Evolutionary conservation across 2,113 vertebrate species (phyloP).

Genomic region (Gallinago media): DNA sequence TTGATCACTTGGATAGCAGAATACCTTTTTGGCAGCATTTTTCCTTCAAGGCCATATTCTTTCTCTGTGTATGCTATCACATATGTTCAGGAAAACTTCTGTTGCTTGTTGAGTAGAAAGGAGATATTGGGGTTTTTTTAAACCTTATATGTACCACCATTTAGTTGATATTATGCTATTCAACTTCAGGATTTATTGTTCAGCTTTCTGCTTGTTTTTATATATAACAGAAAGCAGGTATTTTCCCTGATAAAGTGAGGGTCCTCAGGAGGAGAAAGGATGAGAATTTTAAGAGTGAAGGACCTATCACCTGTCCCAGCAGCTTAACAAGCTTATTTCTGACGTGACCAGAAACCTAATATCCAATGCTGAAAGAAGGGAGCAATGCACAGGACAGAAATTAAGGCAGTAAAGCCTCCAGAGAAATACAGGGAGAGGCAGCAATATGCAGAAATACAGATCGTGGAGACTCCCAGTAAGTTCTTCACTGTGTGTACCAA

Average conservation of each 20-base stretch:
- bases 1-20: neutral
- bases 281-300: neutral
- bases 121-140: neutral
- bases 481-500: neutral
- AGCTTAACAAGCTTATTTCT: neutral
- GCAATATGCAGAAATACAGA: neutral
- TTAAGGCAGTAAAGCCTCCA: neutral
- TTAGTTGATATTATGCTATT: neutral
- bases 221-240: neutral
- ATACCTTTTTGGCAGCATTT: neutral
- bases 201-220: neutral
- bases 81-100: neutral
- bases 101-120: neutral
- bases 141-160: neutral
- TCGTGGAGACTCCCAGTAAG: neutral
- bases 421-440: neutral
- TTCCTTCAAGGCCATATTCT: neutral
- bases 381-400: neutral
- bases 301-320: neutral
- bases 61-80: neutral
- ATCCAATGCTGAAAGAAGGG: neutral
- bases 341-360: neutral
- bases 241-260: neutral
- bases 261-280: neutral
- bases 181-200: neutral